A percentile compares a stretch with the other conserved stretches of the same genome.
Evolutionary conservation across 2,113 vertebrate species (phyloP).

Genomic region (Leptocoma aspasia): DNA sequence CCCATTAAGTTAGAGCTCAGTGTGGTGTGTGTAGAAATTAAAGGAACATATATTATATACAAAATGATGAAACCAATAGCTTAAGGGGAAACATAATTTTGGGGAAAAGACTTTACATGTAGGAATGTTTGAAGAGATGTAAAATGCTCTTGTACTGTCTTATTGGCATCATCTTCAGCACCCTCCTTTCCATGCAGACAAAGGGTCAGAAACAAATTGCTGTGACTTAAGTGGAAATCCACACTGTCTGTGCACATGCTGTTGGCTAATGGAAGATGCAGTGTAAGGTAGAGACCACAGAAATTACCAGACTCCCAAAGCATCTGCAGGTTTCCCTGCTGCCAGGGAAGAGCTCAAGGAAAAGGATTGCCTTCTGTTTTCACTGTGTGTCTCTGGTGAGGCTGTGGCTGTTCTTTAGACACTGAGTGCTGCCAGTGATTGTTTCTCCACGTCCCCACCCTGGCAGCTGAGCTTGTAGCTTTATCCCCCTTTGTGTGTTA

Average conservation of each 20-base stretch:
- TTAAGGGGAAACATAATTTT: conserved; percentile 12
- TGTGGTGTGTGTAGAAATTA: conserved; percentile 29
- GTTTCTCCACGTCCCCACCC: background rate
- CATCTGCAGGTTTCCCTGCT: background rate
- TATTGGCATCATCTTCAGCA: background rate
- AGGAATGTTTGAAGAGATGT: conserved; percentile 25
- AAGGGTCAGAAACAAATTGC: background rate
- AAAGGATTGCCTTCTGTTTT: background rate
- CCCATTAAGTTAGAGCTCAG: conserved; percentile 45
- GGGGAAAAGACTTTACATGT: background rate
- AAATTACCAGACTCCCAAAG: background rate
- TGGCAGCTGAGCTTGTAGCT: background rate
- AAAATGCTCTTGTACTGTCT: background rate
- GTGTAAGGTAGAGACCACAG: background rate
- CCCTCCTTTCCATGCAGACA: background rate
- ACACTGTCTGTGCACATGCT: background rate
- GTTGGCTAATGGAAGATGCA: background rate
- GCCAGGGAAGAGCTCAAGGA: background rate
- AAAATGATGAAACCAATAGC: conserved; percentile 17
- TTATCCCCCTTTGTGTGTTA: background rate
- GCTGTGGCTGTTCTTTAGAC: background rate
- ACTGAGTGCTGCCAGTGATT: background rate
- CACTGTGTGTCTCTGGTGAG: background rate
- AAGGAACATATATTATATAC: background rate
- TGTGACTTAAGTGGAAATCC: background rate